Evolutionary conservation across 2,113 vertebrate genomes (phyloP).

Genomic region (Neotoma lepida): DNA sequence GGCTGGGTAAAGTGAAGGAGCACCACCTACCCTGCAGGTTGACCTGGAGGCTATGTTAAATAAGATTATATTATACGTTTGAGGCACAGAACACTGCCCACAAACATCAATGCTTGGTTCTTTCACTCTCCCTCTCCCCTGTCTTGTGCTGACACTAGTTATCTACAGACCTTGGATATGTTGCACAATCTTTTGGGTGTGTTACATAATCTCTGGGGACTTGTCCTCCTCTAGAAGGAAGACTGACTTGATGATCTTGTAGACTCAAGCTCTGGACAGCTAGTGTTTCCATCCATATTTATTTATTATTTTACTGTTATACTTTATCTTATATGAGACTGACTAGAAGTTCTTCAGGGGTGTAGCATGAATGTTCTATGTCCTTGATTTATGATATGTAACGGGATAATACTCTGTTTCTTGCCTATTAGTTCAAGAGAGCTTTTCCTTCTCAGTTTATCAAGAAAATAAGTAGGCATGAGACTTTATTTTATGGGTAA

Average conservation of each 20-base stretch:
- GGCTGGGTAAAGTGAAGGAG: background rate
- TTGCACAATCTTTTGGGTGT: constrained; percentile 16
- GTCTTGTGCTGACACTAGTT: background rate
- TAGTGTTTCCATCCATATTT: constrained; percentile 40
- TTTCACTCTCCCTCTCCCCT: background rate
- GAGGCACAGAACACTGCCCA: background rate
- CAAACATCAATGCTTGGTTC: background rate
- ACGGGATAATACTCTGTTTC: constrained; percentile 68
- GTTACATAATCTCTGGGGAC: constrained; percentile 20
- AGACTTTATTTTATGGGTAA: constrained; percentile 54
- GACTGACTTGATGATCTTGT: constrained; percentile 10
- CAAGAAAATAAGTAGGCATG: constrained; percentile 62
- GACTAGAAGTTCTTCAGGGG: background rate
- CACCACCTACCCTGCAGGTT: background rate
- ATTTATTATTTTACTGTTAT: background rate
- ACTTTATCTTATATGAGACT: background rate
- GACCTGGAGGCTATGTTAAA: background rate
- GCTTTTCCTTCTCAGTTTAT: constrained; percentile 60
- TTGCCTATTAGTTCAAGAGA: constrained; percentile 68
- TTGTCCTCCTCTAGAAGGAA: constrained; percentile 54
- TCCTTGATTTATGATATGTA: constrained; percentile 63
- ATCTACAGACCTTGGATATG: background rate
- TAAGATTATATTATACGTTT: background rate
- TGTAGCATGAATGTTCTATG: background rate
- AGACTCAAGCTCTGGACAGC: background rate